Base-by-base conservation (phyloP, 1,140 invertebrate species). In the Conopomorpha cramerella region DNA sequence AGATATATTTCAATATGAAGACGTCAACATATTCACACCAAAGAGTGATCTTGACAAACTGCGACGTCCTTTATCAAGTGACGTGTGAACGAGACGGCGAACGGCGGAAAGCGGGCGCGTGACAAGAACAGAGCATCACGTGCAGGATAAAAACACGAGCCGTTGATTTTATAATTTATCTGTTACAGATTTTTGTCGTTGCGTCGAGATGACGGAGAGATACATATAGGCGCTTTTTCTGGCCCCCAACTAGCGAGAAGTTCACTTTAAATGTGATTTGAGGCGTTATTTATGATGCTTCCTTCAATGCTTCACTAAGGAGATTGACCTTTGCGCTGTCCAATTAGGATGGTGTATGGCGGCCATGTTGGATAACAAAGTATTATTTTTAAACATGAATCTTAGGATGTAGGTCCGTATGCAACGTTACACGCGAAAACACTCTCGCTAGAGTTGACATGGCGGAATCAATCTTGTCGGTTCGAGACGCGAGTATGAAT, bases 101-200 rank as follows among this genome's bases (percentile, higher is more conserved):
- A 47, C 43, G 11, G 23, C 33, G 16, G 26, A 19, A 34, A 23
- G 29, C 26, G 30, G 19, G 14, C 32, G 49, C 37, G 29, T 16
- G 39, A 72, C 35, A 34, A 48, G 39, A 64, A 66, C 29, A 32
- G 42, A 34, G 23, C 14, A 43, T 52, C 46, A 53, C 51, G 56
- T 52, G 48, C 45, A 49, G 46, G 64, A 68, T 71, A 76, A 72
- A 72, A 76, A 68, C 55, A 41, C 44, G 38, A 44, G 51, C 58
- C 58, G 67, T 74, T 74, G 70, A 71, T 76, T 72, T 76, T 56
- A 76, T 72, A 76, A 76, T 76, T 76, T 76, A 76, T 76, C 72
- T 72, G 71, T 72, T 63, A 76, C 71, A 71, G 62, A 76, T 76
- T 29, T 73, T 76, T 76, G 71, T 72, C 66, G 71, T 76, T 62